phyloP scores from a whole-genome alignment of 2,888 invertebrate genomes.

The Drosophila flavopinicola region DNA sequence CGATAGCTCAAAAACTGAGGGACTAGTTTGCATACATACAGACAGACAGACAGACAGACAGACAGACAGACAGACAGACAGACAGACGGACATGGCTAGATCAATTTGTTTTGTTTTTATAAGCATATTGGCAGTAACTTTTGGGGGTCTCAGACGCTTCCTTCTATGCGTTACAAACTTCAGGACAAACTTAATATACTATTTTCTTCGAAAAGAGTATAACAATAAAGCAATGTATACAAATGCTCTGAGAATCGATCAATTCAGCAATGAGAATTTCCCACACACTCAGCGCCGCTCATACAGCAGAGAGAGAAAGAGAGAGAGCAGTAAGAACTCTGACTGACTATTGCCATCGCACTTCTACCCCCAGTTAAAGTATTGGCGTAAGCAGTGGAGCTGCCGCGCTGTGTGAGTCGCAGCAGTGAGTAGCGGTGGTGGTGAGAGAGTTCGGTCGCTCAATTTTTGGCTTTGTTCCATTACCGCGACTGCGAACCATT shows the following conservation, averaged over 20 bases:
- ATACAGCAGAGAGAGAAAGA: constrained; percentile 7
- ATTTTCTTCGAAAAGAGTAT: no score
- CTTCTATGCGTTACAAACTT: no score
- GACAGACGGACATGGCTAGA: no score
- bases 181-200: no score
- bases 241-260: constrained; percentile 40
- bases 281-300: constrained; percentile 10
- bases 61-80: no score
- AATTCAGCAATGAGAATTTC: constrained; percentile 31
- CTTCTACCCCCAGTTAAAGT: constrained; percentile 13
- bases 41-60: no score
- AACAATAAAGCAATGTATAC: constrained; percentile 24
- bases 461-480: constrained; percentile 61
- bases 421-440: constrained; percentile 23
- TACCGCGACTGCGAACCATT: constrained; percentile 61
- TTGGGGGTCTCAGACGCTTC: no score
- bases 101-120: no score
- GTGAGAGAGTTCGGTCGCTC: constrained; percentile 37
- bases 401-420: constrained; percentile 14
- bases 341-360: constrained; percentile 40
- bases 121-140: no score
- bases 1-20: no score
- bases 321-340: constrained; percentile 37
- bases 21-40: no score
- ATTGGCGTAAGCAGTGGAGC: constrained; percentile 42